Evolutionary conservation across 1,140 invertebrate genomes (phyloP), one percentile per base, ranked within the genome.

Genomic region (Amyelois transitella): DNA sequence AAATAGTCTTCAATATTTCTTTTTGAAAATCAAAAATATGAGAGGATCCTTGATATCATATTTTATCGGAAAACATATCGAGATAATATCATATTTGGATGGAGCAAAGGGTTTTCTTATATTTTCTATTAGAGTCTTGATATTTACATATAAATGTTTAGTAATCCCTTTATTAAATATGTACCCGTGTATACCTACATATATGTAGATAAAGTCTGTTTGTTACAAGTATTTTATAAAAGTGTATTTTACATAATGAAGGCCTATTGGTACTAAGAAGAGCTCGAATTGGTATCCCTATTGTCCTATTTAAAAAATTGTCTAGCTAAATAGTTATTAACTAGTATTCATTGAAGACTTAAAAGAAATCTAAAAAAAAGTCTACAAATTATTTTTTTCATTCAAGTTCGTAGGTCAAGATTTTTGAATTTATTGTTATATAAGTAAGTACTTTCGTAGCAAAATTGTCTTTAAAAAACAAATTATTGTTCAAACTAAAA

Each of bases 221-320:
- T 75, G 66, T 69, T 74, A 79, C 68, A 69, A 63, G 63, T 68
- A 53, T 73, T 63, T 71, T 78, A 63, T 71, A 69, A 66, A 64
- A 56, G 60, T 45, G 43, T 45, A 45, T 45, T 44, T 17, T 45
- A 45, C 18, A 45, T 45, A 45, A 45, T 45, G 19, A 45, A 45
- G 43, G 32, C 32, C 32, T 38, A 38, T 38, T 38, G 12, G n/a
- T 38, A 14, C 32, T 38, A 38, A 38, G 32, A 14, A 10, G 25
- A 10, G 32, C 32, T 38, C 32, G 32, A 38, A 32, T 38, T 38
- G 32, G 32, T 38, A 38, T 14, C 32, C 32, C 32, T 38, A 38
- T 1, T 14, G 32, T n/a, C 2, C 25, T 2, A 14, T 32, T 32
- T 32, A 4, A 38, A n/a, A 2, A 28, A 4, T 28, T 28, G 12